These are phyloP conservation scores for Drosophila formosana DNA, from an alignment of 2,888 invertebrate genomes.

Conservation along the genomic window DNA sequence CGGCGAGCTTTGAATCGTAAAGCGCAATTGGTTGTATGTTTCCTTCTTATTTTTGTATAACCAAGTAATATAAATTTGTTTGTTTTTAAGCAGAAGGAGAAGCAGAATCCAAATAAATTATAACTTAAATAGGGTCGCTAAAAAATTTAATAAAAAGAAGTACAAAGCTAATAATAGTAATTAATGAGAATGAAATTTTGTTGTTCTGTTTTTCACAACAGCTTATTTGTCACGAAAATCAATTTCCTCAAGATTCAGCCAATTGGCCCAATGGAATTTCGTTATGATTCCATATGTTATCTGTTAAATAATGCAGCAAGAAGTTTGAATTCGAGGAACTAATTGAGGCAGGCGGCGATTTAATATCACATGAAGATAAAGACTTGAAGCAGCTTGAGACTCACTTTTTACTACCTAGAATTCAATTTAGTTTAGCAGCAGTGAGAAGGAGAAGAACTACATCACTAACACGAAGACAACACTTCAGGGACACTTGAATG, in stretches of 20 bases:
- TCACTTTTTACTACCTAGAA: conserved; percentile 65
- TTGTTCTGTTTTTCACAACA: no score
- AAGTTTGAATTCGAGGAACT: conserved; percentile 64
- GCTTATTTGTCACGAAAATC: neutral
- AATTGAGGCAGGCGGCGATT: conserved; percentile 58
- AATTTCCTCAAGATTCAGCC: neutral
- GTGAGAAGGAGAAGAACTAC: conserved; percentile 16
- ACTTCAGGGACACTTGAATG: conserved; percentile 72
- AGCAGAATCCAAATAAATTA: no score
- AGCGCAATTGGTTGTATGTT: conserved; percentile 33
- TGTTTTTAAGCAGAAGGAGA: no score
- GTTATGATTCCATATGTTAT: conserved; percentile 31
- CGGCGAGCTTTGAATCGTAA: conserved; percentile 59
- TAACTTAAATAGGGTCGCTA: no score
- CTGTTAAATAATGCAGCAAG: conserved; percentile 32
- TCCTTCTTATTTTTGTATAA: no score
- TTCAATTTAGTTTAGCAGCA: conserved; percentile 68
- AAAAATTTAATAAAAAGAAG: no score
- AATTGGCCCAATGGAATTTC: conserved; percentile 52
- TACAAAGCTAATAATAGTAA: no score
- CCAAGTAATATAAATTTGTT: no score
- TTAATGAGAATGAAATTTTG: no score
- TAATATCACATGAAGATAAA: conserved; percentile 20
- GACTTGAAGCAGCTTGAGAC: conserved; percentile 39
- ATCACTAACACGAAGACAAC: conserved; percentile 31